Conservation (phyloP, 2,797 vertebrate genomes). For the Chelonia mydas region DNA sequence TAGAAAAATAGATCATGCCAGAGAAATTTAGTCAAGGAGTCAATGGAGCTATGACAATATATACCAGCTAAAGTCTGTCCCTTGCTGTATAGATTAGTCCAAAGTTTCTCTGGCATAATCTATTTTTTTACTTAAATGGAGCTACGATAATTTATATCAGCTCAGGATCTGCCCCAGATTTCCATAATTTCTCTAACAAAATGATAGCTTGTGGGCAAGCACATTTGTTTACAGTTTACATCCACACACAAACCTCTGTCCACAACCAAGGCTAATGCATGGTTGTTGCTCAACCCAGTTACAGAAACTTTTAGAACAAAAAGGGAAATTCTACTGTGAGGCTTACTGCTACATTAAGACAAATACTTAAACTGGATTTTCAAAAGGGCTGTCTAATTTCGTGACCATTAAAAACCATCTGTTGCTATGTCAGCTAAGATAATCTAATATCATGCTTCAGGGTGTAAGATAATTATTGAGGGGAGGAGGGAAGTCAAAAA, state of each 20-base stretch:
- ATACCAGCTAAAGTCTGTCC: conserved; percentile 42
- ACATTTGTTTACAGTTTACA: neutral
- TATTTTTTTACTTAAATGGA: conserved; percentile 27
- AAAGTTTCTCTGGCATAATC: conserved; percentile 37
- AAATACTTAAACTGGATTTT: neutral
- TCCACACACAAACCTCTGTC: neutral
- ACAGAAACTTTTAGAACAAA: neutral
- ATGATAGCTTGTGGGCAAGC: neutral
- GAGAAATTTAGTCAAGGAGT: neutral
- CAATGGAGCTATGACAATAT: too few relatives aligned
- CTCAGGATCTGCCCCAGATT: conserved; percentile 26
- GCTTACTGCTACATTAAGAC: neutral
- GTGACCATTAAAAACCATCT: neutral
- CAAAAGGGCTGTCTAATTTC: neutral
- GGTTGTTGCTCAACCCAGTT: neutral
- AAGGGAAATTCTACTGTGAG: neutral
- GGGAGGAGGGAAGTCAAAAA: neutral
- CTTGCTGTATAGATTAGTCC: conserved; percentile 50
- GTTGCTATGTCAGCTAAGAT: neutral
- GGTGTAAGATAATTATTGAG: neutral
- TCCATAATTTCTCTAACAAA: neutral
- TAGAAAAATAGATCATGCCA: conserved; percentile 27
- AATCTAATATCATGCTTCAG: neutral
- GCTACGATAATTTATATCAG: conserved; percentile 43
- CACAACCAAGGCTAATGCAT: neutral